Evolutionary conservation across 2,113 vertebrate species (phyloP).

Genomic region (Phylloscopus trochiloides): DNA sequence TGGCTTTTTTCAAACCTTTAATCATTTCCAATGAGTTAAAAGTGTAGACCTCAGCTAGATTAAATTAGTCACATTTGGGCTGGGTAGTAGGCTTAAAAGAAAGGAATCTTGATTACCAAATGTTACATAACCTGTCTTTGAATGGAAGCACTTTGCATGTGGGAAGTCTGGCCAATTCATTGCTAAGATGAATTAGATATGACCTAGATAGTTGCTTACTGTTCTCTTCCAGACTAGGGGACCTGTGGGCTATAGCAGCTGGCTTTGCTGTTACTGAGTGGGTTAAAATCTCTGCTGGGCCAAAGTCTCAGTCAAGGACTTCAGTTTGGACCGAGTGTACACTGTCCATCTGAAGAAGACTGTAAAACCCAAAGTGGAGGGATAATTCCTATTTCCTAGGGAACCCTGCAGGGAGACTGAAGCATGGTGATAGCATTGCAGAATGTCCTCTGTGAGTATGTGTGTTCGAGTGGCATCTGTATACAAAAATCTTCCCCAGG

Average conservation of each 20-base stretch:
- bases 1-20: background rate
- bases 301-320: background rate
- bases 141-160: background rate
- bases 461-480: background rate
- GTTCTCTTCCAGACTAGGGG: background rate
- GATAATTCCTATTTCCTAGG: background rate
- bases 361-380: background rate
- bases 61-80: background rate
- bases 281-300: background rate
- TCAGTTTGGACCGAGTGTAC: background rate
- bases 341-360: background rate
- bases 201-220: background rate
- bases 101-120: background rate
- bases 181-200: background rate
- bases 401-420: background rate
- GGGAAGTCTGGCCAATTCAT: background rate
- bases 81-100: background rate
- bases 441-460: background rate
- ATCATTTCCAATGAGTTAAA: background rate
- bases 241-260: background rate
- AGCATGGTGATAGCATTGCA: background rate
- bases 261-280: background rate
- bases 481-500: background rate
- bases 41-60: background rate
- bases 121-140: background rate